phyloP scores from a whole-genome alignment of 2,797 vertebrate species.

The Morelia viridis region DNA sequence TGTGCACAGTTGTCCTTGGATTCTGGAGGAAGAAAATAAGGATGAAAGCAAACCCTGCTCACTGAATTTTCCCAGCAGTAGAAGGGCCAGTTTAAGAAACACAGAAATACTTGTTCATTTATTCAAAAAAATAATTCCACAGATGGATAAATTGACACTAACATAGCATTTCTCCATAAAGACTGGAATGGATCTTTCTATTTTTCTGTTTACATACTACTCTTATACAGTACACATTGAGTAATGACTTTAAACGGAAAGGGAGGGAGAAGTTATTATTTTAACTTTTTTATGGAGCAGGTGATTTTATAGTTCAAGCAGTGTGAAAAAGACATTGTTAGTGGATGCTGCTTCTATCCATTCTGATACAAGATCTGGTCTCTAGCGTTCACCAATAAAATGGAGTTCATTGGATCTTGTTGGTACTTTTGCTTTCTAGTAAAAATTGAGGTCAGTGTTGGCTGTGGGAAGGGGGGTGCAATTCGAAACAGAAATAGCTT shows the following conservation, averaged over 20 bases:
- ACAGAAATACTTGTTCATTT: conserved; percentile 40
- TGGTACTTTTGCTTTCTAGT: conserved; percentile 26
- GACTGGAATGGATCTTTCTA: conserved; percentile 32
- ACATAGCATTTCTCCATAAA: conserved; percentile 37
- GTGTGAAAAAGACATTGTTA: conserved; percentile 41
- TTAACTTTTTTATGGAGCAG: conserved; percentile 31
- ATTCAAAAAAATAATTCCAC: conserved; percentile 55
- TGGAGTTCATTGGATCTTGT: neutral
- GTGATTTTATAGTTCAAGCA: conserved; percentile 24
- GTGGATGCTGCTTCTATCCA: conserved; percentile 23
- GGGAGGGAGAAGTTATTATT: conserved; percentile 51
- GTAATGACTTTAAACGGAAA: conserved; percentile 35
- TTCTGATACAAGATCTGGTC: conserved; percentile 32
- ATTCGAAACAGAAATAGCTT: neutral
- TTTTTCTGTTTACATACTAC: conserved; percentile 53
- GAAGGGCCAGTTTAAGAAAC: conserved; percentile 42
- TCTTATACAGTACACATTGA: conserved; percentile 29
- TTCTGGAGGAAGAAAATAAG: no score
- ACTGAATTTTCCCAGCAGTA: conserved; percentile 35
- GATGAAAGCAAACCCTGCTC: no score
- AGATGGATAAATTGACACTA: conserved; percentile 54
- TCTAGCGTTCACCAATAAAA: conserved; percentile 28
- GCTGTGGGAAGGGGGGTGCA: neutral
- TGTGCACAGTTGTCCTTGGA: conserved; percentile 30
- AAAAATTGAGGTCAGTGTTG: neutral